A percentile compares a stretch with the other conserved stretches of the same genome.
phyloP scores from a whole-genome alignment of 2,888 invertebrate genomes.

The Antheraea assamensis region DNA sequence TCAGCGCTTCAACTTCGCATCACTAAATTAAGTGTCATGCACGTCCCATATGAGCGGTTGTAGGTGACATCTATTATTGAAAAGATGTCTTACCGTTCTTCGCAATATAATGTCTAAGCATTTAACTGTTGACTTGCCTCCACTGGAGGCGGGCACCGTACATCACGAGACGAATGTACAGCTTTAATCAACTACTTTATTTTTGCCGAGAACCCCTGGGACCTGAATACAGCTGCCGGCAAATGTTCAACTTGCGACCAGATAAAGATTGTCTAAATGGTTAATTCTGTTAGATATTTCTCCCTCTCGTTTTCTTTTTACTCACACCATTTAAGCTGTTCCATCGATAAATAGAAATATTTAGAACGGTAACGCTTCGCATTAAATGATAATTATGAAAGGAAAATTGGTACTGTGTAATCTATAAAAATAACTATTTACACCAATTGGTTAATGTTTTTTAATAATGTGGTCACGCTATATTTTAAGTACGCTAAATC shows the following conservation, averaged over 20 bases:
- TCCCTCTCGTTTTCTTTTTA: not conserved
- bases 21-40: not conserved
- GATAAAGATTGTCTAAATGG: slow-evolving; percentile 11
- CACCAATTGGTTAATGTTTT: no score
- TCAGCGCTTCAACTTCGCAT: no score
- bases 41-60: not conserved
- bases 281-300: slow-evolving; percentile 9
- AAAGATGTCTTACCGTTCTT: not conserved
- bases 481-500: no score
- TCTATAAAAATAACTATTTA: no score
- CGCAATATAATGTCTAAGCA: not conserved
- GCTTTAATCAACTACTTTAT: slow-evolving; percentile 39
- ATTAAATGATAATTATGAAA: not conserved
- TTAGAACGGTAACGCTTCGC: not conserved
- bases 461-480: no score
- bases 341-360: not conserved
- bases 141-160: slow-evolving; percentile 14
- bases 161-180: slow-evolving; percentile 32
- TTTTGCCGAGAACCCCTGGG: slow-evolving; percentile 26
- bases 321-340: not conserved
- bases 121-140: slow-evolving; percentile 24
- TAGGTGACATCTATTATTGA: not conserved
- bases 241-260: slow-evolving; percentile 14
- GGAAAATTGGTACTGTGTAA: not conserved
- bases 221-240: slow-evolving; percentile 15